Conservation (phyloP, 2,797 vertebrate genomes). For the Potorous gilbertii region DNA sequence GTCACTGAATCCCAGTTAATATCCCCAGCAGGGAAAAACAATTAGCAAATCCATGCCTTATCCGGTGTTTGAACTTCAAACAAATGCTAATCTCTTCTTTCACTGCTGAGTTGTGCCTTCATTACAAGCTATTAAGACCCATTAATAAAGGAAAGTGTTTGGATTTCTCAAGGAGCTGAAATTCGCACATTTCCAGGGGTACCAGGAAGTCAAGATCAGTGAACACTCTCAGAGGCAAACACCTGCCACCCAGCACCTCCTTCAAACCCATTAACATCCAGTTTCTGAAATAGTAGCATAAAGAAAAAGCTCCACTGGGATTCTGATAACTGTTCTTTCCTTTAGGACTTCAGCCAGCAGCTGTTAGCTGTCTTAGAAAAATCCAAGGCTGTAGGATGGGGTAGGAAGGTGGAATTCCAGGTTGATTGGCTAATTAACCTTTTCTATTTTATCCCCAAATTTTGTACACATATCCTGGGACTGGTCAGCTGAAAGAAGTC, state of each 20-base stretch:
- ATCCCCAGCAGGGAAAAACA: constrained; percentile 9
- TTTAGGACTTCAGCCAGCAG: not conserved
- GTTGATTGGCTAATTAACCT: not conserved
- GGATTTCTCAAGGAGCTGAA: constrained; percentile 66
- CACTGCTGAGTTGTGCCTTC: constrained; percentile 75
- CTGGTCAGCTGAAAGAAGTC: not conserved
- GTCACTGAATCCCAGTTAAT: not conserved
- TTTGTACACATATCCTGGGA: not conserved
- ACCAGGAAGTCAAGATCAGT: not conserved
- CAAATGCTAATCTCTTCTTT: constrained; percentile 71
- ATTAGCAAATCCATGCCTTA: constrained; percentile 52
- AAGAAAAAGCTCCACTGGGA: not conserved
- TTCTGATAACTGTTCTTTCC: not conserved
- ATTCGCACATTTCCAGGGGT: constrained; percentile 41
- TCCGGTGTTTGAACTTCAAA: constrained; percentile 63
- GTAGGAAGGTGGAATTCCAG: not conserved
- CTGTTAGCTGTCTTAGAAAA: not conserved
- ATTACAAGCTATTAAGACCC: constrained; percentile 72
- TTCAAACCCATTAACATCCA: not conserved
- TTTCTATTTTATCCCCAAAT: not conserved
- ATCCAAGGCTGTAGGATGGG: not conserved
- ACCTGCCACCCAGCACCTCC: not conserved
- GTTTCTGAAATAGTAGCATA: not conserved
- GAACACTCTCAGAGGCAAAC: not conserved
- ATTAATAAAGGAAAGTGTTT: constrained; percentile 72